Percentiles rank a stretch among this genome's conserved stretches.
These are phyloP conservation scores for Pelodiscus sinensis DNA, from an alignment of 2,113 vertebrate species.

Conservation along the genomic window DNA sequence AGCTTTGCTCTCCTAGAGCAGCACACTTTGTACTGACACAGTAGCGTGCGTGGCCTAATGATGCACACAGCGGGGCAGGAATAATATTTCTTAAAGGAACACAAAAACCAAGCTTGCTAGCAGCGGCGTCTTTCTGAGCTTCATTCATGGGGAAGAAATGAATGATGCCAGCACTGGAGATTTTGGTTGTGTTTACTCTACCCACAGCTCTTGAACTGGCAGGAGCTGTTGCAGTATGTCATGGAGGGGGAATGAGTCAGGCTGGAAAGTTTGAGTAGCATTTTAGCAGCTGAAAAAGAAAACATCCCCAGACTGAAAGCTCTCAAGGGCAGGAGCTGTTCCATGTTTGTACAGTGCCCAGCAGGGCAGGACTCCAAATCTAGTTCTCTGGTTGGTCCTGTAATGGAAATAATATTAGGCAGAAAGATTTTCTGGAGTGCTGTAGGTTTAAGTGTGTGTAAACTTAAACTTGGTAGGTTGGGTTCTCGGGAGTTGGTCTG, in stretches of 20 bases:
- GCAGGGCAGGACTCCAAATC: neutral
- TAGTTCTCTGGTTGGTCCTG: neutral
- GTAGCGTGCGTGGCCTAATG: neutral
- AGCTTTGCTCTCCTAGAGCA: neutral
- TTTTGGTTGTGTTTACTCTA: neutral
- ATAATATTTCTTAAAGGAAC: neutral
- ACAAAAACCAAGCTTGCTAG: neutral
- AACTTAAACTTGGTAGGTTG: neutral
- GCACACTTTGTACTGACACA: neutral
- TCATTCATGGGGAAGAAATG: neutral
- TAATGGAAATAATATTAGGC: too few relatives aligned
- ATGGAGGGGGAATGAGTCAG: neutral
- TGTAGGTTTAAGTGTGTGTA: neutral
- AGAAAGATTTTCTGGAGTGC: neutral
- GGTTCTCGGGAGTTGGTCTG: neutral
- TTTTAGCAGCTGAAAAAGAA: neutral
- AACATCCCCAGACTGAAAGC: neutral
- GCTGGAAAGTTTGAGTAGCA: neutral
- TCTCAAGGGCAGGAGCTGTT: neutral
- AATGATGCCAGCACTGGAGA: neutral
- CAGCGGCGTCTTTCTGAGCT: neutral
- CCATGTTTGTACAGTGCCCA: too few relatives aligned
- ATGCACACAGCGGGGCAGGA: fast-evolving
- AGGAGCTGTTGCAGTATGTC: neutral
- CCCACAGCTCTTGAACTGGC: neutral